Evolutionary conservation across 30 jellyfish, hydroid and myxozoan genomes (phyloP), one percentile per base, ranked within the genome.

Genomic region (Chironex yamaguchii): DNA sequence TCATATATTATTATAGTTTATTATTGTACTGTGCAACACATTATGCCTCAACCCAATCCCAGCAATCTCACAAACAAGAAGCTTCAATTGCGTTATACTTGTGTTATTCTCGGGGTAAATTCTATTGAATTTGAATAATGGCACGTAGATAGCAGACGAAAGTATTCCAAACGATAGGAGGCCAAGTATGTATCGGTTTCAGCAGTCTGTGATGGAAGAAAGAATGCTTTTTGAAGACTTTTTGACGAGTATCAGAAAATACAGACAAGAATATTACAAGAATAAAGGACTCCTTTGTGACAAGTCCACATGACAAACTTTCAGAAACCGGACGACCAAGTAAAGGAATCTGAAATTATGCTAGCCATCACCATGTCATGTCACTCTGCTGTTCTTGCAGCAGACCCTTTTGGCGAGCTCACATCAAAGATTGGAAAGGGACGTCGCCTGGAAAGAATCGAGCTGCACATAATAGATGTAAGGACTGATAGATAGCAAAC

Each of bases 291-390:
- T 26, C 26, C 33, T 21, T 14, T 29, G 6, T 17, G 30, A 67
- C 81, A 67, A 27, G 70, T 9, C 30, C 81, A 21, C 13, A 17
- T 28, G 26, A 71, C 84, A 29, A 24, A 51, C 50, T 58, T 58
- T 26, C 73, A 42, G 58, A 81, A 51, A 36, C 36, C 49, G 24
- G 92, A 53, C 26, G 93, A 87, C 22, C 62, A 64, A 42, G 66
- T 77, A n/a, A 87, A 87, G 36, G 69, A 36, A 67, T 52, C 64
- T 6, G 96, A 87, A 67, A 67, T 87, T 22, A 64, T 67, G 53
- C 52, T 86, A 26, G 89, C 93, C 27, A 83, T 88, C 49, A 58
- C 82, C 62, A 88, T 88, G 49, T 22, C 90, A 33, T 88, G 94
- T 68, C 89, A 88, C 53, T 23, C 71, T 50, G 94, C 96, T 12